These are phyloP conservation scores for Pandemis corylana DNA, from an alignment of 2,888 invertebrate species.

Conservation along the genomic window DNA sequence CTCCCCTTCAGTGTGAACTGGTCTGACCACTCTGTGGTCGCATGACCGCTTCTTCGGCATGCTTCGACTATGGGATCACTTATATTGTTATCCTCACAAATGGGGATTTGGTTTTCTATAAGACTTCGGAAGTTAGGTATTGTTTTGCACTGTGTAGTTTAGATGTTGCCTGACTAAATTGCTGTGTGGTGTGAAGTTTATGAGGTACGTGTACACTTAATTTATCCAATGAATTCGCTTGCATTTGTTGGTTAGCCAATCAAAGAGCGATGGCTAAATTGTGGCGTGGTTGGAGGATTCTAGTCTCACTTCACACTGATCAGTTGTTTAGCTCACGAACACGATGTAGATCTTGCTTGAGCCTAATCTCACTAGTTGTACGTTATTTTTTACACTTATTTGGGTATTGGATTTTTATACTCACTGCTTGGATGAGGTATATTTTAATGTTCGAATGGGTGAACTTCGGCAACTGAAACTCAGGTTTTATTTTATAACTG, in stretches of 20 bases:
- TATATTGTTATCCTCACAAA: constrained; percentile 76
- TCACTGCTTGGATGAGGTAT: constrained; percentile 23
- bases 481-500: not conserved
- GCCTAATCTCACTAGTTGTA: constrained; percentile 44
- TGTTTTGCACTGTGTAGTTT: constrained; percentile 43
- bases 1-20: constrained; percentile 12
- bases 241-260: not conserved
- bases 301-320: constrained; percentile 10
- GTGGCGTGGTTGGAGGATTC: not conserved
- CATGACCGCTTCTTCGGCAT: constrained; percentile 35
- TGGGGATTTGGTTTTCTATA: constrained; percentile 71
- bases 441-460: constrained; percentile 13
- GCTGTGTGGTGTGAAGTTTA: not conserved
- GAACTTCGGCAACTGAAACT: not conserved
- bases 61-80: constrained; percentile 65
- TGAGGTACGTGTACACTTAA: not conserved
- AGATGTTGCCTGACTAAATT: constrained; percentile 1
- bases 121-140: constrained; percentile 35
- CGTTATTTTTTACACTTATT: constrained; percentile 31
- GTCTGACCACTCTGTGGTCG: constrained; percentile 21
- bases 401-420: constrained; percentile 28
- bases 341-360: constrained; percentile 38
- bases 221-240: not conserved
- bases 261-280: not conserved
- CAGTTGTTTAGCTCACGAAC: constrained; percentile 1